Evolutionary conservation across 2,797 vertebrate species (phyloP), one percentile per base, ranked within the genome.

Genomic region (Zalophus californianus): DNA sequence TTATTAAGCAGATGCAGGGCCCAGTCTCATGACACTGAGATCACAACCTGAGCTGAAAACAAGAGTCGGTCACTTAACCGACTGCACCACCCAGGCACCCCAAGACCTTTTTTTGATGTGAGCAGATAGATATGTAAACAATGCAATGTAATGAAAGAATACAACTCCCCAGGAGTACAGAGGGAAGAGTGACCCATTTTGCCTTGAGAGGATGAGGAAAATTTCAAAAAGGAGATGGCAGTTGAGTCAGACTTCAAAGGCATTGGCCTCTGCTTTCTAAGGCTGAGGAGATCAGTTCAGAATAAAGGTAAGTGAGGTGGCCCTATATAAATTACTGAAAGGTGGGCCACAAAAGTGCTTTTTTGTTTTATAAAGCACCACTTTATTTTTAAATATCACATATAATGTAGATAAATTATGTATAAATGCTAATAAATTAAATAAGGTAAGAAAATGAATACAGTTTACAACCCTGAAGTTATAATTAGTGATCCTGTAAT

Each of bases 331-430:
- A 73, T 85, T 60, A 83, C 48, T 87, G 54, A 95, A 94, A 64
- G 44, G 20, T 38, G 25, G 73, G 29, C 23, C 8, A 35, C 78
- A 44, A 86, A 86, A 62, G 5, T 29, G 3, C 5, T 56, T 54
- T 93, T 68, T 88, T 89, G 44, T 68, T 90, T 56, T 89, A 62
- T 62, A 94, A 92, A 79, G 3, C 35, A n/a, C 9, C 44, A 20
- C 14, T 96, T 94, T 97, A 90, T 90, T 96, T 96, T 94, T 73
- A 96, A 96, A 70, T 88, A 78, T 60, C n/a, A 88, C 41, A 16
- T 60, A 84, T 77, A 72, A 86, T 77, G 5, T 80, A 58, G 35
- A 66, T 78, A 82, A 94, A 84, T 86, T 92, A 72, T 62, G 79
- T 89, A 94, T 41, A 94, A 70, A 84, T 66, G 29, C 44, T 96